These are phyloP conservation scores for Chydorus sphaericus DNA, from an alignment of 2,888 invertebrate genomes.

Conservation along the genomic window DNA sequence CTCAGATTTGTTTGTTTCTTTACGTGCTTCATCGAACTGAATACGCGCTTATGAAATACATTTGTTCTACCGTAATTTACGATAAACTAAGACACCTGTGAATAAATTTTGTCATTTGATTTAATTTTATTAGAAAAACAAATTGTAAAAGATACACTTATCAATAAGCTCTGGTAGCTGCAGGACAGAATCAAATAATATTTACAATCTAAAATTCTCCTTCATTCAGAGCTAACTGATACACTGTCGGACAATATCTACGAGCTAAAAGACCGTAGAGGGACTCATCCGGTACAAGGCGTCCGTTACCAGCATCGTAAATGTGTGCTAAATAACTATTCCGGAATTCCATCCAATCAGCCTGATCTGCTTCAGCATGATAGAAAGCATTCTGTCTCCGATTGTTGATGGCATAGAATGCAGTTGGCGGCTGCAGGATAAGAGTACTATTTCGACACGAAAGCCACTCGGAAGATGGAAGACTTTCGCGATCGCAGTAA, in stretches of 20 bases:
- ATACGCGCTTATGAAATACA: too few relatives aligned
- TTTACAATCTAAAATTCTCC: neutral
- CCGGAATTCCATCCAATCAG: neutral
- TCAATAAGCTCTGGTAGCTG: too few relatives aligned
- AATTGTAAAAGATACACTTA: too few relatives aligned
- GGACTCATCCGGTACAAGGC: neutral
- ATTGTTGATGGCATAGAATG: constrained; percentile 7
- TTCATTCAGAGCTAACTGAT: neutral
- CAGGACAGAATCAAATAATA: too few relatives aligned
- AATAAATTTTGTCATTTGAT: too few relatives aligned
- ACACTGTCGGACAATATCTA: neutral
- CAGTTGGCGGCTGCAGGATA: constrained; percentile 1
- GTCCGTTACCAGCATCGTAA: constrained; percentile 6
- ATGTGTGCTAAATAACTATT: constrained; percentile 5
- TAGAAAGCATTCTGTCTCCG: constrained; percentile 2
- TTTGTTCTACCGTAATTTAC: too few relatives aligned
- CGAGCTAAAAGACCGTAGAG: neutral
- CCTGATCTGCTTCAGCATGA: neutral
- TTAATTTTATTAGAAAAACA: too few relatives aligned
- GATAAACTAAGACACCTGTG: too few relatives aligned
- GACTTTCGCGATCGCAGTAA: neutral
- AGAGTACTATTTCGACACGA: neutral
- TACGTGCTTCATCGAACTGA: too few relatives aligned
- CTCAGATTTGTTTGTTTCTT: too few relatives aligned
- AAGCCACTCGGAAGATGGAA: neutral